Conservation (phyloP, 2,113 vertebrate species). For the Isurus oxyrinchus region DNA sequence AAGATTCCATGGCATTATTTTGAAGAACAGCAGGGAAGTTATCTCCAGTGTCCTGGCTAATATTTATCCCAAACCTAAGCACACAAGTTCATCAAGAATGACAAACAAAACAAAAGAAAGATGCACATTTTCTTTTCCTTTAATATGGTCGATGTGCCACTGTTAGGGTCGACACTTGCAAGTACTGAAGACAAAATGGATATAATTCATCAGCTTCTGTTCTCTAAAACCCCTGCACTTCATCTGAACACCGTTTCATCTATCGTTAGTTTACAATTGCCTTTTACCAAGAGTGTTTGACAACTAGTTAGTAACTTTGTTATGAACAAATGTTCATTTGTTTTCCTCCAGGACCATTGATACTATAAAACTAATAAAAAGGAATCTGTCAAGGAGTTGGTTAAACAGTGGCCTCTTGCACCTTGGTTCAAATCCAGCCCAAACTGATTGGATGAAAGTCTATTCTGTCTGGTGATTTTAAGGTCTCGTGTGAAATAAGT, state of each 20-base stretch:
- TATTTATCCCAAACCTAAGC: background rate
- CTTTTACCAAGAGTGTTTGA: background rate
- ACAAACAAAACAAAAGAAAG: background rate
- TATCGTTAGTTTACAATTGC: background rate
- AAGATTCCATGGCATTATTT: too few species aligned
- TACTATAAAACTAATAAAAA: background rate
- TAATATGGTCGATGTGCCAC: background rate
- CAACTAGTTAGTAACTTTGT: background rate
- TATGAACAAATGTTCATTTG: background rate
- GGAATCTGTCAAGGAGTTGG: background rate
- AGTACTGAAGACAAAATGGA: background rate
- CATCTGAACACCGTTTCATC: background rate
- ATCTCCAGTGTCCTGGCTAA: too few species aligned
- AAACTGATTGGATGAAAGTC: background rate
- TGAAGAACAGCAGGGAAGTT: too few species aligned
- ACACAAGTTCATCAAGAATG: background rate
- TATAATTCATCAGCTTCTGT: background rate
- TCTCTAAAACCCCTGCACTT: background rate
- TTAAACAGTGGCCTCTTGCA: background rate
- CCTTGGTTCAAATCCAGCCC: background rate
- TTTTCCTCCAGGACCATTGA: background rate
- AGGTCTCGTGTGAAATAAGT: background rate
- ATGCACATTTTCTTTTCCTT: background rate
- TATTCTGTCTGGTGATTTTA: background rate
- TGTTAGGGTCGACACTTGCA: background rate